phyloP scores from a whole-genome alignment of 1,140 invertebrate genomes.

The Saccostrea echinata region DNA sequence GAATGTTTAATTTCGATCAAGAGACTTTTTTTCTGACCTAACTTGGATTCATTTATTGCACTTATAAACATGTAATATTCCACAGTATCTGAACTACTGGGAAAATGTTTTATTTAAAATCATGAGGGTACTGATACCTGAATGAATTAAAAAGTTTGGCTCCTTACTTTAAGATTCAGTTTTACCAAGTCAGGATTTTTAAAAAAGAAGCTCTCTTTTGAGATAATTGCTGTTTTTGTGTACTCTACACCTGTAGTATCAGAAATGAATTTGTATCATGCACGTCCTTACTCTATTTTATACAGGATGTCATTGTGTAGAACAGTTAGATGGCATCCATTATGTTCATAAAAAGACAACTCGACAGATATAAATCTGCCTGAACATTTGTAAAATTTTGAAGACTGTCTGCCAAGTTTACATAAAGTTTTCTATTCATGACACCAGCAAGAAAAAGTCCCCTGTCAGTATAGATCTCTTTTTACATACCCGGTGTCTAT shows the following conservation, averaged over 20 bases:
- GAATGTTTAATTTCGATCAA: no score
- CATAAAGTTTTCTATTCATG: background rate
- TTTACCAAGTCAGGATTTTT: no score
- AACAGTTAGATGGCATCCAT: slow-evolving; percentile 20
- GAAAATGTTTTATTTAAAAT: no score
- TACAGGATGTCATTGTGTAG: background rate
- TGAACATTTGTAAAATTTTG: background rate
- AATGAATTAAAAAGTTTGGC: no score
- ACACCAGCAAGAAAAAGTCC: background rate
- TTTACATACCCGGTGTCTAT: no score
- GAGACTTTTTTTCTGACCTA: no score
- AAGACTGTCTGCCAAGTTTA: background rate
- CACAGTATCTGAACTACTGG: no score
- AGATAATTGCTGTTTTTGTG: background rate
- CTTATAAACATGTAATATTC: no score
- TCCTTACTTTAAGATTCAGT: no score
- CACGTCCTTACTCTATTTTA: background rate
- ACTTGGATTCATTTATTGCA: no score
- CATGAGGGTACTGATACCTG: no score
- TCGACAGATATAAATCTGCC: background rate
- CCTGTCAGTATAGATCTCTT: no score
- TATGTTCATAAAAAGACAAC: background rate
- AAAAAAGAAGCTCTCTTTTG: background rate
- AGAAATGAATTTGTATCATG: slow-evolving; percentile 9
- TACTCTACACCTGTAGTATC: background rate